Percentiles rank a stretch among this genome's conserved stretches.
phyloP scores from a whole-genome alignment of 2,888 invertebrate species.

The Dynastes hyllus region DNA sequence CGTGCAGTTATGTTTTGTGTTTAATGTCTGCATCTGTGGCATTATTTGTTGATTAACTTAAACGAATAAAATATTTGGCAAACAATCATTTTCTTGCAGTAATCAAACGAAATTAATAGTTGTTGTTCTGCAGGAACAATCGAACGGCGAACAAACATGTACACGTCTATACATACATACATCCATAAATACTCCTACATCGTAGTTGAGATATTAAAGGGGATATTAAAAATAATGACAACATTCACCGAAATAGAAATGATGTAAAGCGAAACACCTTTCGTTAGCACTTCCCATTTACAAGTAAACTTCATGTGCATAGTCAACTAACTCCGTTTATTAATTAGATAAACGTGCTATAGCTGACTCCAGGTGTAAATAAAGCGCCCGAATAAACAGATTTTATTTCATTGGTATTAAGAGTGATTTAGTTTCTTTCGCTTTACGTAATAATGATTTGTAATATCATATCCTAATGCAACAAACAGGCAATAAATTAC shows the following conservation, averaged over 20 bases:
- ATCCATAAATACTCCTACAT: conserved; percentile 10
- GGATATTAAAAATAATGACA: conserved; percentile 49
- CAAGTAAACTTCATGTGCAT: conserved; percentile 33
- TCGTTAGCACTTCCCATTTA: conserved; percentile 53
- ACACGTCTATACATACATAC: background rate
- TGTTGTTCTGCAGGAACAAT: conserved; percentile 21
- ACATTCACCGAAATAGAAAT: conserved; percentile 54
- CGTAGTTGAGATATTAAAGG: conserved; percentile 21
- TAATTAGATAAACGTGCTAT: conserved; percentile 36
- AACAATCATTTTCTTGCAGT: background rate
- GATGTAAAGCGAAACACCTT: conserved; percentile 54
- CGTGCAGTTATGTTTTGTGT: too few relatives aligned
- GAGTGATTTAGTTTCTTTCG: too few relatives aligned
- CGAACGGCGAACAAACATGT: background rate
- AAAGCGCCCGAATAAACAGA: background rate
- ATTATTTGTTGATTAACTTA: too few relatives aligned
- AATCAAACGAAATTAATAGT: conserved; percentile 1
- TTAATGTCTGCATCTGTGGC: too few relatives aligned
- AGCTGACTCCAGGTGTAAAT: background rate
- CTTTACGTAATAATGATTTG: too few relatives aligned
- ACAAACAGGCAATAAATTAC: too few relatives aligned
- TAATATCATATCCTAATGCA: too few relatives aligned
- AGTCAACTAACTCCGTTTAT: conserved; percentile 8
- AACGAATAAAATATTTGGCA: too few relatives aligned
- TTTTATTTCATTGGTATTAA: too few relatives aligned